phyloP scores from a whole-genome alignment of 2,888 invertebrate species.

The Seira sanloemensis region DNA sequence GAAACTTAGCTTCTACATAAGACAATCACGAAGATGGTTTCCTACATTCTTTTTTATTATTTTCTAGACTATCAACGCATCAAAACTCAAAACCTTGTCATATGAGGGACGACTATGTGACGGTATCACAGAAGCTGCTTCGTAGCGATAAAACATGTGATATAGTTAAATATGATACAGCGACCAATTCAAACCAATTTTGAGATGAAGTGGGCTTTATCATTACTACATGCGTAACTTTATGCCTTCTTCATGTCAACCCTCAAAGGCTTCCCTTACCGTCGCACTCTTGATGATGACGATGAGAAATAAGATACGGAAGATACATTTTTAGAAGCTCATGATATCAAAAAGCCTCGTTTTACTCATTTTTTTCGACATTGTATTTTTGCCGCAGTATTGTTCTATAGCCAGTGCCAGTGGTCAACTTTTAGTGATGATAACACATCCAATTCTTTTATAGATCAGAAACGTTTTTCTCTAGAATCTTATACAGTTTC shows the following conservation, averaged over 20 bases:
- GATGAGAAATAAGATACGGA: too few species aligned
- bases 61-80: conserved; percentile 34
- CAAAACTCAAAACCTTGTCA: conserved; percentile 27
- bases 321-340: background rate
- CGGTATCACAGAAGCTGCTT: background rate
- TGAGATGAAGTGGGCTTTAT: background rate
- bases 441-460: background rate
- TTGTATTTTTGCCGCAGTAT: background rate
- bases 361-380: background rate
- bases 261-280: background rate
- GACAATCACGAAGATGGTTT: background rate
- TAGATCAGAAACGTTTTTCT: background rate
- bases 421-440: too few species aligned
- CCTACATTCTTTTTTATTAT: conserved; percentile 17
- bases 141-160: conserved; percentile 21
- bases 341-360: background rate
- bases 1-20: too few species aligned
- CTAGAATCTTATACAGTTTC: background rate
- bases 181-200: conserved; percentile 33
- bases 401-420: background rate
- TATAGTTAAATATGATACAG: conserved; percentile 36
- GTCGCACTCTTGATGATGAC: background rate
- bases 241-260: background rate
- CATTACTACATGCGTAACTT: background rate
- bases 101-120: conserved; percentile 17